A percentile compares a stretch with the other conserved stretches of the same genome.
phyloP scores from a whole-genome alignment of 2,113 vertebrate genomes.

The Climacteris rufus region DNA sequence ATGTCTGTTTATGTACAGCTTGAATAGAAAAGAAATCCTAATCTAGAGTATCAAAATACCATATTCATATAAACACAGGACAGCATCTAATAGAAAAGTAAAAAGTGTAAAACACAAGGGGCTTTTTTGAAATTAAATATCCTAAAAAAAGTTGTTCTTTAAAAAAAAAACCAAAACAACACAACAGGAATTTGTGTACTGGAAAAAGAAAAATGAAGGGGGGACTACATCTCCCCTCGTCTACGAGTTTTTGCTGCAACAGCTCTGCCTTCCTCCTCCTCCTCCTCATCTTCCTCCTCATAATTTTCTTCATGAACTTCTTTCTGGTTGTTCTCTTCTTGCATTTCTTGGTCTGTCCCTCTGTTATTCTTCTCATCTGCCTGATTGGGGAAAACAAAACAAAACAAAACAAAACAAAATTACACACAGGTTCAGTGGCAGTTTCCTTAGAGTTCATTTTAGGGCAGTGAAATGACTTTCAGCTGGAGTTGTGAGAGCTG shows the following conservation, averaged over 20 bases:
- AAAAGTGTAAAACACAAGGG: slow-evolving; percentile 50
- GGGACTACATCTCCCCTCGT: slow-evolving; percentile 86
- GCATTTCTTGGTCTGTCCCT: slow-evolving; percentile 60
- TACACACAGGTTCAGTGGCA: not conserved
- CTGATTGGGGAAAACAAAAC: slow-evolving; percentile 7
- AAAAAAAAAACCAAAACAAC: not conserved
- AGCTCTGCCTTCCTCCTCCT: slow-evolving; percentile 75
- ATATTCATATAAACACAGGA: slow-evolving; percentile 68
- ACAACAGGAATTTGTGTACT: not conserved
- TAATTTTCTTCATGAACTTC: slow-evolving; percentile 84
- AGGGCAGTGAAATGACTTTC: not conserved
- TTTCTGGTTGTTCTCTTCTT: slow-evolving; percentile 55
- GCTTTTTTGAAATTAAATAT: slow-evolving; percentile 42
- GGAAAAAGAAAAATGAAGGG: not conserved
- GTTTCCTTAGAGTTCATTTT: not conserved
- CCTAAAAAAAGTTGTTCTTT: not conserved
- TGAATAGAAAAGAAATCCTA: slow-evolving; percentile 72
- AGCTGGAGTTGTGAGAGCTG: not conserved
- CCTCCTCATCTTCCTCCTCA: slow-evolving; percentile 87
- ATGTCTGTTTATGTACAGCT: slow-evolving; percentile 37
- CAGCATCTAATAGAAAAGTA: slow-evolving; percentile 72
- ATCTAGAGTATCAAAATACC: slow-evolving; percentile 75
- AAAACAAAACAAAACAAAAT: not conserved
- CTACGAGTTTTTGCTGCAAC: slow-evolving; percentile 75
- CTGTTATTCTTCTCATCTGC: slow-evolving; percentile 69